Evolutionary conservation across 2,888 invertebrate species (phyloP), one percentile per base, ranked within the genome.

Genomic region (Hetaerina titia): DNA sequence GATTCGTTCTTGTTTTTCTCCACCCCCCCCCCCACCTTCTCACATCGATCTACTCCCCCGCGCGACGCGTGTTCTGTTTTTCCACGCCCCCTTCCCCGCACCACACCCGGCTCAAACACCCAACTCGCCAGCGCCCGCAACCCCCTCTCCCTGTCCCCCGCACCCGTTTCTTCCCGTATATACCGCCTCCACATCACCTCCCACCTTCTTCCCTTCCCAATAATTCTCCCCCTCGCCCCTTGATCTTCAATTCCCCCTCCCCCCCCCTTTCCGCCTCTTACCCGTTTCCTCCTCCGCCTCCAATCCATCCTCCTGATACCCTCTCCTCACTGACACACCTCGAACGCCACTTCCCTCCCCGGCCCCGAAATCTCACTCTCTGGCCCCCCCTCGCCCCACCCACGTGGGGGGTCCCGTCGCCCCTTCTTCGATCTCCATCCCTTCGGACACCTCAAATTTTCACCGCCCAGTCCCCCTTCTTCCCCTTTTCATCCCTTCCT

Each of bases 1-100:
- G 57, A 92, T 56, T 92, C 92, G 92, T 69, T 45, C 22, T 56
- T 58, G 89, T 89, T 89, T 57, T 89, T 89, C 58, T 58, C 58
- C 57, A 11, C 89, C 45, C 58, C 15, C 6, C 69, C 69, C 19
- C 45, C 31, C 81, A 11, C 60, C 81, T n/a, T 31, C 11, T 81
- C 31, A 9, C 81, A 81, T 81, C 81, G 81, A 81, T 81, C 81
- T 1, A 4, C 31, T 22, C 81, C 81, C 31, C 81, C 31, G 19
- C 11, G 31, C 31, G 25, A 81, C 81, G 81, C 81, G 25, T 81
- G 81, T 31, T 81, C 81, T n/a, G 8, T 25, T 81, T 81, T 81
- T 31, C 9, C 19, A 8, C 31, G 25, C 81, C 11, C 13, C 81
- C 6, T 7, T 15, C 15, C 2, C 81, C 31, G 13, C 81, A 81